Evolutionary conservation across 2,888 invertebrate species (phyloP), one percentile per base, ranked within the genome.

Genomic region (Lissocephala sabroskyi): DNA sequence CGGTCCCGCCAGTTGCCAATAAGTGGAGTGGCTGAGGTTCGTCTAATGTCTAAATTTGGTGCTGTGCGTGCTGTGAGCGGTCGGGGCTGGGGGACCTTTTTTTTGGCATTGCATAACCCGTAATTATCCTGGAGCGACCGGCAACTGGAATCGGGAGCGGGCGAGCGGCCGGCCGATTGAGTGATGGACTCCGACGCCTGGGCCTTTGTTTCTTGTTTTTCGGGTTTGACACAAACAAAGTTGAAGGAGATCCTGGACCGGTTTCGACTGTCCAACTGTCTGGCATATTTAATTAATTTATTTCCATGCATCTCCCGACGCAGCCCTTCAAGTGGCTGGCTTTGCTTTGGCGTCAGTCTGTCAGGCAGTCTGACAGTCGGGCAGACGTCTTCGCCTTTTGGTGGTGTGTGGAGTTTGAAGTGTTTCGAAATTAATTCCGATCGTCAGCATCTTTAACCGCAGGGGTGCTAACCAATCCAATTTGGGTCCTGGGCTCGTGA

Each of bases 341-440:
- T 11, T 33, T 13, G 13, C 9, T 35, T 13, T 33, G 23, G 18
- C 33, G 10, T 18, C 39, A 4, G 39, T 39, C 36, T 36, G 57
- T 63, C 64, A 49, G 23, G 23, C 23, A 3, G 4, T 23, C 56
- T 47, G 56, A 53, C 55, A n/a, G 48, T 56, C 45, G 23, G 19
- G 35, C 19, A 33, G 11, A n/a, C 44, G 29, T 28, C 32, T n/a
- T n/a, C 37, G 10, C 11, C 19, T 37, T 23, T 23, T 3, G 9
- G 4, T 37, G 37, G 9, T 42, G 40, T 59, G 63, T 59, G 62
- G 59, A 55, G 61, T 61, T 74, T 76, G 74, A 79, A 77, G 77
- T 79, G 79, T 79, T 77, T 79, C 71, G 58, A 66, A 76, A 78
- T 78, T 77, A 79, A 79, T 79, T 79, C 73, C 56, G 61, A 73